Evolutionary conservation across 2,113 vertebrate genomes (phyloP).

Genomic region (Periophthalmodon schlosseri): DNA sequence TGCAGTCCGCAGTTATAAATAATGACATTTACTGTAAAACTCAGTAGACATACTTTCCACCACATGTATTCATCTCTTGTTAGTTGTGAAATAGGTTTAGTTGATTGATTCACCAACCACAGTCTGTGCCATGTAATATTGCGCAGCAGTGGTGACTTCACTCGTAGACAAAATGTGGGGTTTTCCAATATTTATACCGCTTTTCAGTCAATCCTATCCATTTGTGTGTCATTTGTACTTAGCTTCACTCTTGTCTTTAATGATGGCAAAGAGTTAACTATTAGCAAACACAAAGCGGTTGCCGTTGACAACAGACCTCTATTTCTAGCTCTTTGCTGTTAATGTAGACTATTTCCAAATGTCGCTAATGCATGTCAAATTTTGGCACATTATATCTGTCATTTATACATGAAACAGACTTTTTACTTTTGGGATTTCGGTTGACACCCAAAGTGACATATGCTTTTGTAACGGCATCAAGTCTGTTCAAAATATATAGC

Average conservation of each 20-base stretch:
- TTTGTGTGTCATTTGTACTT: conserved; percentile 8
- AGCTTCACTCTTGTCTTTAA: neutral
- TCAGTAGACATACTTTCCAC: conserved; percentile 32
- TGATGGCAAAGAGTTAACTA: neutral
- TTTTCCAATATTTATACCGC: conserved; percentile 7
- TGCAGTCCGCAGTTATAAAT: conserved; percentile 1
- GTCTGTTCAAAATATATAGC: conserved; percentile 6
- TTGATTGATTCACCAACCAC: conserved; percentile 44
- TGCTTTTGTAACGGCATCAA: conserved; percentile 29
- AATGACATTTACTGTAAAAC: conserved; percentile 16
- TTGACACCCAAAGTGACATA: conserved; percentile 1
- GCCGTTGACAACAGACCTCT: neutral
- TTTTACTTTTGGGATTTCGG: conserved; percentile 11
- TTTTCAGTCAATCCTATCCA: neutral
- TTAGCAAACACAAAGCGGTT: neutral
- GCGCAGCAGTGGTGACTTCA: conserved; percentile 28
- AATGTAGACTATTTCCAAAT: conserved; percentile 6
- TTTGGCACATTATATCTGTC: conserved; percentile 12
- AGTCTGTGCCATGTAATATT: conserved; percentile 15
- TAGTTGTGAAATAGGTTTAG: conserved; percentile 32
- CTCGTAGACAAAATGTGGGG: conserved; percentile 12
- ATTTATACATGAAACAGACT: neutral
- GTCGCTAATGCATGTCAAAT: conserved; percentile 5
- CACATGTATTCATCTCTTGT: neutral
- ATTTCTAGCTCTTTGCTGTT: neutral